phyloP scores from a whole-genome alignment of 92 coral and sea anemone genomes.

The Ricordea florida region DNA sequence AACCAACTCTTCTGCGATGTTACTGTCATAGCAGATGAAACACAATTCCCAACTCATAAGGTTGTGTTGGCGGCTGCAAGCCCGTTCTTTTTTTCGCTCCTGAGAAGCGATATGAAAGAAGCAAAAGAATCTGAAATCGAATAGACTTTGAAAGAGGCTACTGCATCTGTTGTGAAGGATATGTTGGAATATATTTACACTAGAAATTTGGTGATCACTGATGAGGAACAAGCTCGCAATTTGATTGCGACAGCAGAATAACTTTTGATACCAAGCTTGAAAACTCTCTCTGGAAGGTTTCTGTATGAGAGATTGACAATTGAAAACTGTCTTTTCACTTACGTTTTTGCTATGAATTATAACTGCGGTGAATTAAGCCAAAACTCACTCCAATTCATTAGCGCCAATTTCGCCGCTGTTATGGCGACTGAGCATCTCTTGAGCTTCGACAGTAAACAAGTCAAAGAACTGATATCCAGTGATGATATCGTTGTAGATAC shows the following conservation, averaged over 20 bases:
- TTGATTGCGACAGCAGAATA: conserved; percentile 69
- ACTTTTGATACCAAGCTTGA: conserved; percentile 11
- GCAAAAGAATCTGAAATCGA: no score
- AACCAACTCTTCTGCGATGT: no score
- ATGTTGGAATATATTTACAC: no score
- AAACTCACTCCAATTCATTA: conserved; percentile 20
- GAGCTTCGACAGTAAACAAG: not conserved
- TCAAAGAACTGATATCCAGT: conserved; percentile 23
- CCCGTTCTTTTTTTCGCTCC: no score
- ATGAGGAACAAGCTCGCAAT: conserved; percentile 70
- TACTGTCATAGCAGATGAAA: no score
- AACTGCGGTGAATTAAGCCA: conserved; percentile 24
- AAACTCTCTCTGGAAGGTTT: conserved; percentile 17
- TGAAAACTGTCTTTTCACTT: conserved; percentile 23
- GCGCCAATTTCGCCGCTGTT: conserved; percentile 23
- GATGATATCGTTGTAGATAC: conserved; percentile 21
- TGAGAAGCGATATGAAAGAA: no score
- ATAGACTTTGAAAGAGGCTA: no score
- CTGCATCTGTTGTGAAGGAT: no score
- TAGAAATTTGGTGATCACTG: no score
- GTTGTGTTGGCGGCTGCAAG: no score
- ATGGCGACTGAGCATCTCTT: conserved; percentile 28
- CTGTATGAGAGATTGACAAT: conserved; percentile 5
- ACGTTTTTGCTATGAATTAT: conserved; percentile 33
- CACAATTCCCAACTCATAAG: no score